Conservation (phyloP, 2,797 vertebrate species). For the Erithacus rubecula region DNA sequence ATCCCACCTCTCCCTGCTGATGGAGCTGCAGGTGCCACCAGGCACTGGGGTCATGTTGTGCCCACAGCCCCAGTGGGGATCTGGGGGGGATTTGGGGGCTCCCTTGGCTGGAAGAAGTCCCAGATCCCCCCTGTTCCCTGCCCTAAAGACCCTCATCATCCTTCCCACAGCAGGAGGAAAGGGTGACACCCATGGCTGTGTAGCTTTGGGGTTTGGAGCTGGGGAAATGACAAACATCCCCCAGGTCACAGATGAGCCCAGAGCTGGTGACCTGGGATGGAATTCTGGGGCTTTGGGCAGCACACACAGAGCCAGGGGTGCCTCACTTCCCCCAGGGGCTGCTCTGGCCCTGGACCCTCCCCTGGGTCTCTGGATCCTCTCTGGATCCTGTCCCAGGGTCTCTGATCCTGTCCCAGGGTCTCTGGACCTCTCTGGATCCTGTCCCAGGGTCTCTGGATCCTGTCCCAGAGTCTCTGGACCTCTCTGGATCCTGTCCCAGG, state of each 20-base stretch:
- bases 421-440: too few species aligned
- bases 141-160: not conserved
- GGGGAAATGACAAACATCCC: not conserved
- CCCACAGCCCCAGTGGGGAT: not conserved
- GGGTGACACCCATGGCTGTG: rapidly evolving
- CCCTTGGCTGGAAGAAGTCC: not conserved
- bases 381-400: too few species aligned
- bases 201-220: not conserved
- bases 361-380: too few species aligned
- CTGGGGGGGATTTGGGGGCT: not conserved
- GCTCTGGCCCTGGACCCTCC: not conserved
- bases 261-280: not conserved
- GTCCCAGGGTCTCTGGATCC: too few species aligned
- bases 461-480: too few species aligned
- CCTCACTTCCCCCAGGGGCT: rapidly evolving
- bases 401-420: too few species aligned
- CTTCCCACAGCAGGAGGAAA: not conserved
- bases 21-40: not conserved
- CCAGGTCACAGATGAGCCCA: too few species aligned
- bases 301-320: not conserved
- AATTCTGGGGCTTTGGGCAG: rapidly evolving
- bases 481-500: too few species aligned
- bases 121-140: not conserved
- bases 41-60: not conserved
- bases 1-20: not conserved